These are phyloP conservation scores for Gallinago stenura DNA, from an alignment of 2,797 vertebrate genomes.

Conservation along the genomic window DNA sequence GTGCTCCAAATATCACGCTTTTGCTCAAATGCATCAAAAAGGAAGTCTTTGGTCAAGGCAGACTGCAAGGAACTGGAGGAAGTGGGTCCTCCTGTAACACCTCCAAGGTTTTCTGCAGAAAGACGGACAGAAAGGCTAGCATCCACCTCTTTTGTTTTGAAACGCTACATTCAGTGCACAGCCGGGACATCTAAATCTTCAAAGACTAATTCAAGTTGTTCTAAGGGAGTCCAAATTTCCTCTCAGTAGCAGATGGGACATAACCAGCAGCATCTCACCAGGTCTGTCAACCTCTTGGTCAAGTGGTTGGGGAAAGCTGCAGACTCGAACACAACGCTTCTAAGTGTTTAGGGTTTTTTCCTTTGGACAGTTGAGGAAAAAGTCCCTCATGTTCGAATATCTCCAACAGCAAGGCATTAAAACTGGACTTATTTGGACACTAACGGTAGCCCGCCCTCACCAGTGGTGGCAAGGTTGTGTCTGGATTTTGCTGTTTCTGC, in stretches of 20 bases:
- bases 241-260: background rate
- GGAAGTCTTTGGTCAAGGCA: background rate
- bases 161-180: background rate
- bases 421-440: background rate
- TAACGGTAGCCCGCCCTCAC: no score
- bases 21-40: background rate
- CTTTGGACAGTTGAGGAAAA: background rate
- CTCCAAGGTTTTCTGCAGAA: background rate
- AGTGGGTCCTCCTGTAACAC: background rate
- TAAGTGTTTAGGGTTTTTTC: background rate
- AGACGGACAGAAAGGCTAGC: background rate
- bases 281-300: background rate
- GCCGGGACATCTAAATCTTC: background rate
- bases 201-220: background rate
- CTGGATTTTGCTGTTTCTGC: no score
- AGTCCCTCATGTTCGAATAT: background rate
- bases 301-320: background rate
- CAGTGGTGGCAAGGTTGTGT: no score
- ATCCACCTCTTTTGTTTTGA: background rate
- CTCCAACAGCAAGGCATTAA: background rate
- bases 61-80: background rate
- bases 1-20: fast-evolving
- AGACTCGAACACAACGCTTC: fast-evolving
- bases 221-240: background rate
- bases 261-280: background rate